Evolutionary conservation across 2,888 invertebrate genomes (phyloP).

Genomic region (Hoplodrina ambigua): DNA sequence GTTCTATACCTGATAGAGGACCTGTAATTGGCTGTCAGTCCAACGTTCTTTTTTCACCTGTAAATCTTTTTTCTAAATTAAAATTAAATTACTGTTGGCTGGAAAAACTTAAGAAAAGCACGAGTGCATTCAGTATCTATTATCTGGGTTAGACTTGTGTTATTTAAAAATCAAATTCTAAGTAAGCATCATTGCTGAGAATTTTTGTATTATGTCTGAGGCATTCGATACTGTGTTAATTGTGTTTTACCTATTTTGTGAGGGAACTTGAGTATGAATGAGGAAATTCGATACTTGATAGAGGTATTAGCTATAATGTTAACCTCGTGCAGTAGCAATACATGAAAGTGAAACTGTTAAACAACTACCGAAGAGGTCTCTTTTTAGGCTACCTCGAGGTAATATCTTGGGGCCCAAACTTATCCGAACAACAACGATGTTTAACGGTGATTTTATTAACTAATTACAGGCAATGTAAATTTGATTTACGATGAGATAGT

Average conservation of each 20-base stretch:
- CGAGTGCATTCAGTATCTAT: neutral
- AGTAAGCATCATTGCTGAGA: neutral
- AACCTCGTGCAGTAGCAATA: neutral
- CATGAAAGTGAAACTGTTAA: neutral
- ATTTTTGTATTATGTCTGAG: neutral
- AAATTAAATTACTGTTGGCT: neutral
- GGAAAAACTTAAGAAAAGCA: neutral
- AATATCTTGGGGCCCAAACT: neutral
- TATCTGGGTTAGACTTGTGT: too few species aligned
- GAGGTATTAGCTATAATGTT: slow-evolving; percentile 1
- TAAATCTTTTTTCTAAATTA: too few species aligned
- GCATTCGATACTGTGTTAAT: slow-evolving; percentile 10
- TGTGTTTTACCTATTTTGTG: too few species aligned
- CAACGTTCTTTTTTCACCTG: too few species aligned
- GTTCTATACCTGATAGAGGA: too few species aligned
- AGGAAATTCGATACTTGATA: neutral
- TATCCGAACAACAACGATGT: too few species aligned
- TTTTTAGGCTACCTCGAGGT: neutral
- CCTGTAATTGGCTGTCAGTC: too few species aligned
- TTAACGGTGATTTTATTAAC: too few species aligned
- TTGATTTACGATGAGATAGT: too few species aligned
- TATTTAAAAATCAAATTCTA: neutral
- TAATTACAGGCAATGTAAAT: too few species aligned
- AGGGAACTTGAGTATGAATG: neutral
- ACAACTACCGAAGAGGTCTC: neutral